Evolutionary conservation across 2,888 invertebrate species (phyloP), one percentile per base, ranked within the genome.

Genomic region (Rhimphoctona megacephalus): DNA sequence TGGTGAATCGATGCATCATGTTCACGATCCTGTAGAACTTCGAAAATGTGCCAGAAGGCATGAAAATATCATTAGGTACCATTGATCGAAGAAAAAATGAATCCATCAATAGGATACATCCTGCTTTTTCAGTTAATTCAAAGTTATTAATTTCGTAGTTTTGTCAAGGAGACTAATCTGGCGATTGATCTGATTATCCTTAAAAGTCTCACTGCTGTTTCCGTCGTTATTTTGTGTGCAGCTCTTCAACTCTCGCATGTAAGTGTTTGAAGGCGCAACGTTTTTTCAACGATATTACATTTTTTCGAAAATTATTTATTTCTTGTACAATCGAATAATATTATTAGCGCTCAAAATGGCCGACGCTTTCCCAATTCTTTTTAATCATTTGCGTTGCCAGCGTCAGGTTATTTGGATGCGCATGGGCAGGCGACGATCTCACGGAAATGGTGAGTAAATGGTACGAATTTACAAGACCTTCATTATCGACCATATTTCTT

Each of bases 401-500:
- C 36, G 64, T 89, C 7, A 89, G 89, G 46, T 82, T 92, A 2
- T 91, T 89, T 36, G 82, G 91, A 11, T 90, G 78, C 43, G 86
- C 90, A 5, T 90, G 91, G 89, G 91, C 92, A 4, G 92, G 92
- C 2, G 90, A 92, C 76, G 90, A 92, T 81, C 88, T 93, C 19
- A 89, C 89, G 39, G 90, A 90, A 72, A 89, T 88, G 85, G 92
- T 92, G 83, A 85, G 88, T 78, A 69, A 36, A 30, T 30, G 46
- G 43, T 11, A 1, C 2, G 14, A 39, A 9, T 0, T 0, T 39
- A 52, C 5, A 25, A 36, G 33, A 36, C 30, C 1, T 39, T 33
- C 33, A 80, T 69, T 52, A 30, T 30, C 22, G 57, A 33, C 9
- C 22, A 30, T 39, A 39, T 39, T 36, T 36, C 0, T n/a, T n/a